Conservation (phyloP, 1,140 invertebrate species). For the Drosophila watanabei region DNA sequence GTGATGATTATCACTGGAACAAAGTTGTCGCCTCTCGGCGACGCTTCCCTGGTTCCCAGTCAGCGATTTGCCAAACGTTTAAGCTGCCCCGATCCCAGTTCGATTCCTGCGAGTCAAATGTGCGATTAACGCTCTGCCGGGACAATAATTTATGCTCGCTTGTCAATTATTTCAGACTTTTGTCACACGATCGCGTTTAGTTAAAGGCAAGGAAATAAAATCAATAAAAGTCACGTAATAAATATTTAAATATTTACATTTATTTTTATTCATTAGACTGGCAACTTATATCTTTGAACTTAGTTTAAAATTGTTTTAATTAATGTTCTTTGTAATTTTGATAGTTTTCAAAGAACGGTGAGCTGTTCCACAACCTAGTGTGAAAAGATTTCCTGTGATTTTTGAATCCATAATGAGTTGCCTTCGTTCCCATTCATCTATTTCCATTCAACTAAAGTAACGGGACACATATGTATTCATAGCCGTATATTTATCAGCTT, state of each 20-base stretch:
- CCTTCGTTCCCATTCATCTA: constrained; percentile 19
- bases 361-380: neutral
- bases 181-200: constrained; percentile 58
- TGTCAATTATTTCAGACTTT: constrained; percentile 68
- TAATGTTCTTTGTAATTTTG: neutral
- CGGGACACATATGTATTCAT: constrained; percentile 27
- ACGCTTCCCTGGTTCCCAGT: constrained; percentile 32
- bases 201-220: neutral
- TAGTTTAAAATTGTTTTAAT: neutral
- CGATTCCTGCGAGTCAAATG: constrained; percentile 60
- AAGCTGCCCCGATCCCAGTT: constrained; percentile 44
- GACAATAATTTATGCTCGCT: constrained; percentile 68
- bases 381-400: neutral
- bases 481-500: constrained; percentile 45
- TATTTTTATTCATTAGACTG: too few species aligned
- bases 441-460: constrained; percentile 38
- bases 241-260: neutral
- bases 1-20: constrained; percentile 72
- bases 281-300: neutral
- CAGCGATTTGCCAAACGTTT: constrained; percentile 81
- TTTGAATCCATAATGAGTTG: neutral
- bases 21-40: constrained; percentile 58
- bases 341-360: neutral
- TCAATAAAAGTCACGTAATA: neutral
- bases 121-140: constrained; percentile 73